Conservation (phyloP, 2,113 vertebrate genomes). For the Psittacula cyanocephala region DNA sequence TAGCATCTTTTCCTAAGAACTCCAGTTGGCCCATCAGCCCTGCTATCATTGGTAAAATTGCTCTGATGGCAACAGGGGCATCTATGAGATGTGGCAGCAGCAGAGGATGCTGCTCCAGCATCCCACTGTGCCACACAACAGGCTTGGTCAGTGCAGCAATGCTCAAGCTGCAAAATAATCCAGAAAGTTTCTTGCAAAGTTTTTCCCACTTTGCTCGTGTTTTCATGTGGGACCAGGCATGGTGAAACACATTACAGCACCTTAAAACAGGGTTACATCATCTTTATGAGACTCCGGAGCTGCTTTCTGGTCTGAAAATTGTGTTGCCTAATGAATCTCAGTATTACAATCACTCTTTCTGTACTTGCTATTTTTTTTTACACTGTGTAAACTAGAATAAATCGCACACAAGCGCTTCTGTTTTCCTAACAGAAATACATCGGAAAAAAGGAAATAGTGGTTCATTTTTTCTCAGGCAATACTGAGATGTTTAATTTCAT, state of each 20-base stretch:
- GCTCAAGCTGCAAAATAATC: background rate
- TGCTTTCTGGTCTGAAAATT: background rate
- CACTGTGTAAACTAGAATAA: background rate
- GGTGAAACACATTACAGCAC: background rate
- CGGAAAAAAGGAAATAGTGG: background rate
- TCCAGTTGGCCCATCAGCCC: background rate
- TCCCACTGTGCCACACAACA: rapidly evolving
- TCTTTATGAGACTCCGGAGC: background rate
- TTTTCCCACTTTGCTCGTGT: background rate
- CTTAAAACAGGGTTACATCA: too few relatives aligned
- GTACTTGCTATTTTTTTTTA: background rate
- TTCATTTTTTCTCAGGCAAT: background rate
- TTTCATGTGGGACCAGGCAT: rapidly evolving
- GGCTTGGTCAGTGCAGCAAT: background rate
- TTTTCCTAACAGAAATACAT: background rate
- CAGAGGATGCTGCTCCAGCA: background rate
- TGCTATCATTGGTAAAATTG: rapidly evolving
- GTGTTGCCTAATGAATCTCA: background rate
- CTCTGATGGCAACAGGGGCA: background rate
- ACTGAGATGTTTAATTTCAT: background rate
- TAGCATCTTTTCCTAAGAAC: background rate
- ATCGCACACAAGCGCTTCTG: background rate
- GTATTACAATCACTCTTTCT: background rate
- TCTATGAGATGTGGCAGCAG: rapidly evolving
- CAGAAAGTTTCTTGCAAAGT: background rate